These are phyloP conservation scores for Eidolon dupreanum DNA, from an alignment of 2,797 vertebrate genomes.

Conservation along the genomic window DNA sequence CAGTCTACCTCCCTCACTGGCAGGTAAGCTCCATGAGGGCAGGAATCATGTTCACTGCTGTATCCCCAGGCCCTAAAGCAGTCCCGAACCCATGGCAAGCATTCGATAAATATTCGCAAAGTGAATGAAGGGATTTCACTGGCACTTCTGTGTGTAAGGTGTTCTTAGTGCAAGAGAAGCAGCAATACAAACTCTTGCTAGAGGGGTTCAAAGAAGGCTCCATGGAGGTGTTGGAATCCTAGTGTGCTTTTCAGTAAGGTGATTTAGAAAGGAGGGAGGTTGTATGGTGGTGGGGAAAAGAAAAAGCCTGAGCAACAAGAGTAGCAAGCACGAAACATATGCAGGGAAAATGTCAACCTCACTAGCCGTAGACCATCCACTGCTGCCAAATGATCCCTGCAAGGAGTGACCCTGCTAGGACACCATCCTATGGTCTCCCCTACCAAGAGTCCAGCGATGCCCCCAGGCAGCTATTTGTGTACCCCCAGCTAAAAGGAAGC, in stretches of 20 bases:
- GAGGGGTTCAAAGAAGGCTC: neutral
- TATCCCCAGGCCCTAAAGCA: neutral
- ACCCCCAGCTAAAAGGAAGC: neutral
- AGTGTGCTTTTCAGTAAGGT: neutral
- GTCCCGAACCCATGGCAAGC: neutral
- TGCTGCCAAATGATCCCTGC: neutral
- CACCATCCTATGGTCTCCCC: neutral
- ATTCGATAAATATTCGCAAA: neutral
- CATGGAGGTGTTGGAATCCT: neutral
- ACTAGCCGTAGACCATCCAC: neutral
- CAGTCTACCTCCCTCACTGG: neutral
- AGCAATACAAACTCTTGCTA: neutral
- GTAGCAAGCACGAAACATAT: neutral
- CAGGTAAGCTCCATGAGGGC: neutral
- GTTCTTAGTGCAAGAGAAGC: neutral
- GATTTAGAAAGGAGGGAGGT: neutral
- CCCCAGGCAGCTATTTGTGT: neutral
- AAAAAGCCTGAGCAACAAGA: neutral
- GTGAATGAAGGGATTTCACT: neutral
- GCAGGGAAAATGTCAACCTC: neutral
- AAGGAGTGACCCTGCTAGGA: neutral
- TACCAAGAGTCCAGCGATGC: neutral
- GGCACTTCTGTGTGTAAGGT: neutral
- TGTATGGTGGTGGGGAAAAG: too few species aligned
- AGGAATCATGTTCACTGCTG: neutral